Evolutionary conservation across 2,888 invertebrate genomes (phyloP), one percentile per base, ranked within the genome.

Genomic region (Troides oblongomaculatus): DNA sequence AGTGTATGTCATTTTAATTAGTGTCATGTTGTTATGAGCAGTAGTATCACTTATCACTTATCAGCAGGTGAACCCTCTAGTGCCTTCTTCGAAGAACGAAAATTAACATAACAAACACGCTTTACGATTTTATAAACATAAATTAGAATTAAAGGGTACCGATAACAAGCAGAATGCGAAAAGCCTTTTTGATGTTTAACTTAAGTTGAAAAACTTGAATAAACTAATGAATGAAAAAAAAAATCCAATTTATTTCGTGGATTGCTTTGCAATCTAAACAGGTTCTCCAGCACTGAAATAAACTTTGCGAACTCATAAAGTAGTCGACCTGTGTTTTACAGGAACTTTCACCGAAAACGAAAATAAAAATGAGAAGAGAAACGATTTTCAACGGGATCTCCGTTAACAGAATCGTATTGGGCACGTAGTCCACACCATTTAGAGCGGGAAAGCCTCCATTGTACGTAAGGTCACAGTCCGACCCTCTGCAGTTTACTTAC

Each of bases 381-480:
- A 62, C 58, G 50, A 58, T 56, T 68, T 65, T 65, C 30, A 30
- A 62, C 62, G 59, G 59, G 64, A 63, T 61, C 61, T 67, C 57
- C 61, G 64, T 56, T 64, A 64, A 66, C 61, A 36, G 62, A 36
- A 66, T 23, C 66, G 64, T 67, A 71, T 67, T 71, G 67, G 57
- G 64, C 70, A 71, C 70, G 70, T 71, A 71, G 67, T 57, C 46
- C 58, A 64, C 59, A 64, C 64, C 62, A 71, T 67, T 67, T 71
- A 67, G 43, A 61, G 56, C 53, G 61, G 21, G 56, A 61, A 64
- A 61, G 61, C 67, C 71, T 78, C 75, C 72, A 81, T 84, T 82
- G 81, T 81, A 84, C 82, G 81, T 85, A 87, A 88, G 87, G 85
- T 85, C 83, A 84, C 82, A 81, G 78, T 77, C 74, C 78, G 75